Base-by-base conservation (phyloP, 2,113 vertebrate species). In the Vidua chalybeata region DNA sequence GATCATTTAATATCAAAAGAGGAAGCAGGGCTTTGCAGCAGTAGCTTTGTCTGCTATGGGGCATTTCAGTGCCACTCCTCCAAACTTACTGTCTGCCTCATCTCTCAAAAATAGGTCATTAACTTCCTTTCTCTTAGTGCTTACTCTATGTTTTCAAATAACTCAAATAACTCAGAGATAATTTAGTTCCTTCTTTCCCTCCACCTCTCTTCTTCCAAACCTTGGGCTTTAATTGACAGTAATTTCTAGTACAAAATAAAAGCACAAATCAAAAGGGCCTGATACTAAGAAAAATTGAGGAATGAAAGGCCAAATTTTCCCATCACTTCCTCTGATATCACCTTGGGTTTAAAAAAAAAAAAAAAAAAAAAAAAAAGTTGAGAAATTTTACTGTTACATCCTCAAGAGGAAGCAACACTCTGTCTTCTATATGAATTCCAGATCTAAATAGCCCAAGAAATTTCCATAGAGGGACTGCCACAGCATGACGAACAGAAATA, bases 91-190 rank as follows among this genome's bases (percentile, higher is more conserved):
- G 23, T 72, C 35, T 71, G 33, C 31, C 56, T 92, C 5, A 2
- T 87, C 51, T 63, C 28, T 55, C 24, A 66, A 73, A 93, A 91
- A 78, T 16, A 87, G 31, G 24, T 52, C 71, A 43, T 66, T 83
- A 73, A 90, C 71, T 91, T 89, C 90, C 91, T 74, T 90, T 90
- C 86, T 76, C 35, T 91, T 78, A 62, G 69, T 82, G 80, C 77
- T 90, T 92, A 72, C 49, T 92, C 54, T 33, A 16, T 46, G 16
- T 64, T 86, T 92, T 81, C 27, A 52, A 87, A 74, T 35, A n/a
- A 81, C 23, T 56, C 12, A 86, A 90, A 80, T 71, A 88, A 87
- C 26, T 49, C 61, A 23, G 33, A 83, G 18, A 33, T 2, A 2
- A 48, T 45, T 61, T 89, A 93, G 54, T 90, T 86, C 49, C 54